These are phyloP conservation scores for Toxotes lorentzi DNA, from an alignment of 2,797 vertebrate species.

Conservation along the genomic window DNA sequence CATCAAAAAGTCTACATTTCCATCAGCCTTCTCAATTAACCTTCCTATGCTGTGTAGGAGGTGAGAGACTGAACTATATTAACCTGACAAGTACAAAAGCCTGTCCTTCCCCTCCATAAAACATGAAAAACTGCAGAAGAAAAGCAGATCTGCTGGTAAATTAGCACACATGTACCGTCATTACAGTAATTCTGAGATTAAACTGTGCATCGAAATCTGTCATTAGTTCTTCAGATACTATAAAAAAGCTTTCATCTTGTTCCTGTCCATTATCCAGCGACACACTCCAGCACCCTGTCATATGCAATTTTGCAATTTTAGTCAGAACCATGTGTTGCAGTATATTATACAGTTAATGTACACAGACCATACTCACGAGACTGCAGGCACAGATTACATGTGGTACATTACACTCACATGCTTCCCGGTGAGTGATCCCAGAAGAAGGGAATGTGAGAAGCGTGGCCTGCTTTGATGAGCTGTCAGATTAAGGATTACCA, in stretches of 20 bases:
- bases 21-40: not conserved
- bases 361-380: not conserved
- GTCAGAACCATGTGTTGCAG: not conserved
- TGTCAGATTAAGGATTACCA: slow-evolving; percentile 76
- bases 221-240: slow-evolving; percentile 6
- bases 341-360: slow-evolving; percentile 1
- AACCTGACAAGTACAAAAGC: not conserved
- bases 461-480: slow-evolving; percentile 54
- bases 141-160: not conserved
- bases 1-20: not conserved
- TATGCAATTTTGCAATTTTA: slow-evolving; percentile 17
- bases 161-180: not conserved
- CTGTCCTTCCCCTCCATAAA: not conserved
- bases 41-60: not conserved
- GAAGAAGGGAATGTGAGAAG: slow-evolving; percentile 30
- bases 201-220: slow-evolving; percentile 1
- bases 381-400: slow-evolving; percentile 40
- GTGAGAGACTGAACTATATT: not conserved
- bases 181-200: slow-evolving; percentile 7
- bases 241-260: slow-evolving; percentile 4
- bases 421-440: slow-evolving; percentile 23
- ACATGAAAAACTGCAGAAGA: not conserved
- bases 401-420: slow-evolving; percentile 23
- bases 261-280: slow-evolving; percentile 7
- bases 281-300: slow-evolving; percentile 12